Conservation (phyloP, 2,888 invertebrate species). For the Nymphalis c-album region DNA sequence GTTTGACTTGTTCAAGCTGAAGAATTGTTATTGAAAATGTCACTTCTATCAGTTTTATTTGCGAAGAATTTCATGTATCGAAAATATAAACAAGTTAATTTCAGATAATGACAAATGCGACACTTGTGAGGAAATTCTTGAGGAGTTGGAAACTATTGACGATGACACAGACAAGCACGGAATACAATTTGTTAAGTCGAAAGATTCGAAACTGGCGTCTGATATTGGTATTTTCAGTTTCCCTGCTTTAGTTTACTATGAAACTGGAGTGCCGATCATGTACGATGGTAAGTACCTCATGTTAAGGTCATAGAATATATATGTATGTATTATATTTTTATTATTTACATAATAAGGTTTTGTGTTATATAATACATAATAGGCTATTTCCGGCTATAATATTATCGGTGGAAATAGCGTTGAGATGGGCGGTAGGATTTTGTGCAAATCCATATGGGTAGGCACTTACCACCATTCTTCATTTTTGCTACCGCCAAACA, state of each 20-base stretch:
- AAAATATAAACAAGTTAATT: constrained; percentile 35
- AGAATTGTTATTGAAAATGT: no score
- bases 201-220: constrained; percentile 92
- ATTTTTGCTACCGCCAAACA: no score
- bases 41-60: background rate
- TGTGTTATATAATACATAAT: background rate
- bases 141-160: constrained; percentile 94
- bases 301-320: background rate
- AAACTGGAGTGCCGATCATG: constrained; percentile 96
- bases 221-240: constrained; percentile 96
- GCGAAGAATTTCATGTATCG: no score
- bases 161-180: constrained; percentile 96
- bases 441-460: no score
- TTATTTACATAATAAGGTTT: constrained; percentile 19
- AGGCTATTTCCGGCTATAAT: no score
- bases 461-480: no score
- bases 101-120: constrained; percentile 92
- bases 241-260: constrained; percentile 95
- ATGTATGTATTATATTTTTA: background rate
- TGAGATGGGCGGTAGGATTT: no score
- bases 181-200: constrained; percentile 96
- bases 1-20: no score
- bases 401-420: no score
- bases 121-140: constrained; percentile 90
- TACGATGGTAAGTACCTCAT: constrained; percentile 89